Evolutionary conservation across 1,140 invertebrate species (phyloP).

Genomic region (Hycleus phaleratus): DNA sequence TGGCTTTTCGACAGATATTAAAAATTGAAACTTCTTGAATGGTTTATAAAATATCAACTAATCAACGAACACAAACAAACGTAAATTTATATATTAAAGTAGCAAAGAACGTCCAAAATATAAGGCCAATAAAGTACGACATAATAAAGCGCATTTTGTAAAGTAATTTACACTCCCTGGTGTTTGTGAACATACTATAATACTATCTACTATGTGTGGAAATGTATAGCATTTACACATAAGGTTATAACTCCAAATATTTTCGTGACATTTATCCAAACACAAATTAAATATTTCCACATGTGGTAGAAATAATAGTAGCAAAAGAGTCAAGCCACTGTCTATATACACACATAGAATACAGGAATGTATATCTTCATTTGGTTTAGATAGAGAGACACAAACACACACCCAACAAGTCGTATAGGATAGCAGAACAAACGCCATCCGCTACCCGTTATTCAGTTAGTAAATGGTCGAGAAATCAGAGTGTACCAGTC

Average conservation of each 20-base stretch:
- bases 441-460: conserved; percentile 25
- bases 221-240: conserved; percentile 19
- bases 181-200: conserved; percentile 6
- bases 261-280: conserved; percentile 30
- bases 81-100: too few relatives aligned
- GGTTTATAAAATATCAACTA: background rate
- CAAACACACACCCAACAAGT: background rate
- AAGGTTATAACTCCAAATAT: conserved; percentile 29
- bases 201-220: background rate
- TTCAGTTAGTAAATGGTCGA: conserved; percentile 36
- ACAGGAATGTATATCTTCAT: conserved; percentile 31
- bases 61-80: background rate
- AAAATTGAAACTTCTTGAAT: too few relatives aligned
- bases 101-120: background rate
- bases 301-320: conserved; percentile 32
- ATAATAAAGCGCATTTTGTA: conserved; percentile 14
- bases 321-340: too few relatives aligned
- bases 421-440: background rate
- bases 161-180: conserved; percentile 8
- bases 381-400: conserved; percentile 12
- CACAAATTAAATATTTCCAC: conserved; percentile 37
- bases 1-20: too few relatives aligned
- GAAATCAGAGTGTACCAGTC: conserved; percentile 34
- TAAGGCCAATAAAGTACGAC: conserved; percentile 10
- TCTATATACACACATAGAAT: too few relatives aligned